These are phyloP conservation scores for Parnassius apollo DNA, from an alignment of 2,888 invertebrate genomes.

Conservation along the genomic window DNA sequence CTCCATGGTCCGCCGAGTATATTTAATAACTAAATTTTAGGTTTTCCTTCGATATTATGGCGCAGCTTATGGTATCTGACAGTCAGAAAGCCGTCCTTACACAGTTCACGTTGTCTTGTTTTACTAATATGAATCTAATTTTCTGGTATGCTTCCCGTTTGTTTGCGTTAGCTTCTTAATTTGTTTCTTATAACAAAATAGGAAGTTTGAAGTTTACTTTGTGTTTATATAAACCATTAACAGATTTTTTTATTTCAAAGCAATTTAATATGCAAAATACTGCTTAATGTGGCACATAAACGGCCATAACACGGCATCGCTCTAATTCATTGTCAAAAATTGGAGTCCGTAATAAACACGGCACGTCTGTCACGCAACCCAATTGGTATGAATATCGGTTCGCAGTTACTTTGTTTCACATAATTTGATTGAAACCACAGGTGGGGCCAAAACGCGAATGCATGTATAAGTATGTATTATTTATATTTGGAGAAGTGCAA, in stretches of 20 bases:
- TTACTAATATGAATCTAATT: no score
- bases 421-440: conserved; percentile 35
- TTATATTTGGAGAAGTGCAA: conserved; percentile 40
- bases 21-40: no score
- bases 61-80: no score
- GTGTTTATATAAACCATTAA: no score
- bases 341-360: background rate
- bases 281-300: background rate
- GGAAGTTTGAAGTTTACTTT: no score
- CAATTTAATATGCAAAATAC: background rate
- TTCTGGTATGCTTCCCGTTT: no score
- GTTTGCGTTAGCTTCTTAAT: no score
- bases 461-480: conserved; percentile 31
- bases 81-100: no score
- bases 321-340: background rate
- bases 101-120: no score
- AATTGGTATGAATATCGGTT: background rate
- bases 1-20: no score
- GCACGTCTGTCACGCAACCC: background rate
- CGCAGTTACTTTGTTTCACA: conserved; percentile 35
- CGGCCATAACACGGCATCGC: background rate
- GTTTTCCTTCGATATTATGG: no score
- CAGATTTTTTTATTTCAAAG: background rate
- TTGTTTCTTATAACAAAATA: no score
- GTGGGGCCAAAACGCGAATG: conserved; percentile 4